Evolutionary conservation across 2,113 vertebrate species (phyloP), one percentile per base, ranked within the genome.

Genomic region (Cnemophilus loriae): DNA sequence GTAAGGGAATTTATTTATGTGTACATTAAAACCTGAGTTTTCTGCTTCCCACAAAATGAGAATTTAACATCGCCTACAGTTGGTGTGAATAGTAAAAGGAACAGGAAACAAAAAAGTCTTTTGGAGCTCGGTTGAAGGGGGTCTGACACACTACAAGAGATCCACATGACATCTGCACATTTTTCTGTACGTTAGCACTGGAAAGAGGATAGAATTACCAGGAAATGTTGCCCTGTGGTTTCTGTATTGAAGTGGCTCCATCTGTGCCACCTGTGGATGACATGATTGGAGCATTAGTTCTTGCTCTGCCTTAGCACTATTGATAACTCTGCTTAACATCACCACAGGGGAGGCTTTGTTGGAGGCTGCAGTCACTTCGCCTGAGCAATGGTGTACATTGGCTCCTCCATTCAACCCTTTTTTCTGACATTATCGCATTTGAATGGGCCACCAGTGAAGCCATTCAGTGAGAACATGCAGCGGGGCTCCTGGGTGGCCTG

Each of bases 371-470:
- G 98, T 98, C 98, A 98, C 97, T 98, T 98, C 73, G 97, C 98
- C 95, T 97, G 78, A 57, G 98, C 98, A 98, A 98, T 98, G 97
- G 98, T 98, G 97, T 98, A 98, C 97, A 97, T 97, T 97, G 98
- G 98, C 84, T 91, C 85, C 89, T 85, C 96, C 98, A 95, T 96
- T 97, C 96, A 97, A 23, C 53, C 52, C 88, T 91, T 94, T 96
- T 96, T 93, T 67, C 97, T 89, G 95, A 98, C 97, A 98, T 98
- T 97, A 98, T 96, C 80, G 92, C 96, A 96, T 98, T 97, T 98
- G 96, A 98, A 98, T 98, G 97, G 98, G 98, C 98, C 98, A 98
- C 98, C 98, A 97, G 98, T 97, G 98, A 98, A 98, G 98, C 98
- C 97, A 98, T 98, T 98, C 98, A 98, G 52, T 30, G 65, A 95